Percentiles rank a stretch among this genome's conserved stretches.
phyloP scores from a whole-genome alignment of 2,888 invertebrate species.

The Drosophila hawaiiensis region DNA sequence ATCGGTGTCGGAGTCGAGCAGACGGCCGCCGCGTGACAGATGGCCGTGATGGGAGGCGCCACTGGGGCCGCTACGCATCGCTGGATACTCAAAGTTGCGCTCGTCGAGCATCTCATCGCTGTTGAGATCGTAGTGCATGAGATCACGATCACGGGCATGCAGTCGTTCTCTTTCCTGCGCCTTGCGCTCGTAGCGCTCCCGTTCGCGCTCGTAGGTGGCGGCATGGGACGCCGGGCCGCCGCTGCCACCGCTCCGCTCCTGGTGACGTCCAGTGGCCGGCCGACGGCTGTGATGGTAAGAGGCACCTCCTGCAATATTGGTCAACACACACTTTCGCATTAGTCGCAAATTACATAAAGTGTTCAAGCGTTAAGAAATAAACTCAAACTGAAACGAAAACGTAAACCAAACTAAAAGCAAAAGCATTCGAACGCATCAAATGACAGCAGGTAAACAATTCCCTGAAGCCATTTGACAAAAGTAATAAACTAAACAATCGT shows the following conservation, averaged over 20 bases:
- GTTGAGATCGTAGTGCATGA: slow-evolving; percentile 85
- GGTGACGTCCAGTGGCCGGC: slow-evolving; percentile 81
- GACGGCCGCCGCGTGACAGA: slow-evolving; percentile 76
- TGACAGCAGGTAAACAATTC: slow-evolving; percentile 31
- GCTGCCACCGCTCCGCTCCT: slow-evolving; percentile 74
- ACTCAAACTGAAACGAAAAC: slow-evolving; percentile 45
- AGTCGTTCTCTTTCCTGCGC: slow-evolving; percentile 82
- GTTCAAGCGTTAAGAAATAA: slow-evolving; percentile 50
- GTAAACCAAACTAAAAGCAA: slow-evolving; percentile 62
- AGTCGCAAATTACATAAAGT: background rate
- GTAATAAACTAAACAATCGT: slow-evolving; percentile 28
- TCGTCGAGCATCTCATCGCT: slow-evolving; percentile 85
- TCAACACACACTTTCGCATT: slow-evolving; percentile 37
- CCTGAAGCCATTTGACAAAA: slow-evolving; percentile 24
- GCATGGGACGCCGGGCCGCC: slow-evolving; percentile 74
- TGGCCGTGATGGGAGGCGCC: slow-evolving; percentile 78
- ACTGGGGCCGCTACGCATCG: slow-evolving; percentile 78
- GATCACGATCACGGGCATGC: slow-evolving; percentile 85
- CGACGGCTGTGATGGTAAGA: slow-evolving; percentile 85
- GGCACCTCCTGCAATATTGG: slow-evolving; percentile 82
- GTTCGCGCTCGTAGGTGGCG: slow-evolving; percentile 76
- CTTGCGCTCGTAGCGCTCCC: slow-evolving; percentile 74
- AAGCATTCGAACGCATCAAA: slow-evolving; percentile 75
- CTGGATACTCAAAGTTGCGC: slow-evolving; percentile 84
- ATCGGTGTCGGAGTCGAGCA: slow-evolving; percentile 82